These are phyloP conservation scores for Gasterosteus aculeatus DNA, from an alignment of 2,113 vertebrate genomes.

Conservation along the genomic window DNA sequence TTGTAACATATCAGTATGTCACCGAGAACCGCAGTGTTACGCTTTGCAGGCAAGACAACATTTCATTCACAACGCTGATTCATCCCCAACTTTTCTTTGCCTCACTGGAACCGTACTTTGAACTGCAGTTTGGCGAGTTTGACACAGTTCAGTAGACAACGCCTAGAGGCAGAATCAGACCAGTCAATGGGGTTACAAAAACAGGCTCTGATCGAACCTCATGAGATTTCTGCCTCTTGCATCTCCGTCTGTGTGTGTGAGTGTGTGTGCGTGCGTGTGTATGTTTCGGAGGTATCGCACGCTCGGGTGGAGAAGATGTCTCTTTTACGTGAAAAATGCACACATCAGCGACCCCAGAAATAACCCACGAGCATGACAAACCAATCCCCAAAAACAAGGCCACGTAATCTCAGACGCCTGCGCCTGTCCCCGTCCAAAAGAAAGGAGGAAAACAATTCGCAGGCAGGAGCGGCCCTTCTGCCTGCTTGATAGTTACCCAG, in stretches of 20 bases:
- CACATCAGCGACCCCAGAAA: slow-evolving; percentile 52
- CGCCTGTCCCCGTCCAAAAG: background rate
- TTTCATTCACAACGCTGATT: slow-evolving; percentile 20
- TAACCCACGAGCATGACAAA: slow-evolving; percentile 48
- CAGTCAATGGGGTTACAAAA: slow-evolving; percentile 45
- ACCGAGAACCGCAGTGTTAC: background rate
- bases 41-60: slow-evolving; percentile 14
- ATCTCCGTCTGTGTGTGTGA: slow-evolving; percentile 11
- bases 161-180: slow-evolving; percentile 56
- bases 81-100: slow-evolving; percentile 19
- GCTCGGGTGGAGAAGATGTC: slow-evolving; percentile 54
- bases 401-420: slow-evolving; percentile 42
- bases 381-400: slow-evolving; percentile 16
- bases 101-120: slow-evolving; percentile 28
- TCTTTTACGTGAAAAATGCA: slow-evolving; percentile 55
- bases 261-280: background rate
- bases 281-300: slow-evolving; percentile 5
- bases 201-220: slow-evolving; percentile 41
- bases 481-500: slow-evolving; percentile 75
- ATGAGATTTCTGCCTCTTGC: slow-evolving; percentile 39
- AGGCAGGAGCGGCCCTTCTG: slow-evolving; percentile 1
- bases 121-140: slow-evolving; percentile 39
- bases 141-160: slow-evolving; percentile 47
- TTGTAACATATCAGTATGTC: background rate
- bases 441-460: slow-evolving; percentile 16